phyloP scores from a whole-genome alignment of 2,888 invertebrate species.

The Sylvicola cinctus region DNA sequence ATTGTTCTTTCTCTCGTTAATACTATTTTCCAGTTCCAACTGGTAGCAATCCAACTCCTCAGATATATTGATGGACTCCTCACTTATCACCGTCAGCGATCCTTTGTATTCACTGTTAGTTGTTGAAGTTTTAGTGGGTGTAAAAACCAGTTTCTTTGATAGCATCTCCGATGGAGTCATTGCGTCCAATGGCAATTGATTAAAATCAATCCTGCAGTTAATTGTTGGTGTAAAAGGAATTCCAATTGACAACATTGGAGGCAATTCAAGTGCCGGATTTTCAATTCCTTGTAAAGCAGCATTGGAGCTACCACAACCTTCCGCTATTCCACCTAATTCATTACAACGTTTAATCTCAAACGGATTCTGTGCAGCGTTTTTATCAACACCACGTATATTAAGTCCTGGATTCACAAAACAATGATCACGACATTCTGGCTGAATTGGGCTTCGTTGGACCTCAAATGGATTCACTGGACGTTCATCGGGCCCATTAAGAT shows the following conservation, averaged over 20 bases:
- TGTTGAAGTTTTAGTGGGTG: conserved; percentile 7
- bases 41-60: conserved; percentile 24
- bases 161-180: conserved; percentile 20
- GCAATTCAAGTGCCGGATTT: conserved; percentile 11
- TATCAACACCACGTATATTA: conserved; percentile 18
- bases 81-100: conserved; percentile 17
- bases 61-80: conserved; percentile 17
- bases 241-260: conserved; percentile 13
- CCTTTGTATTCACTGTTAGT: conserved; percentile 9
- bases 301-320: background rate
- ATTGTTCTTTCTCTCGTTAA: conserved; percentile 18
- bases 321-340: conserved; percentile 1
- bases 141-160: conserved; percentile 21
- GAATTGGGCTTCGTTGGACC: conserved; percentile 9
- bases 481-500: conserved; percentile 21
- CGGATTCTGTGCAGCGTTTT: conserved; percentile 17
- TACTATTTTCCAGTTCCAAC: conserved; percentile 24
- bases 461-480: conserved; percentile 23
- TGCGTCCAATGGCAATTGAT: conserved; percentile 10
- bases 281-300: conserved; percentile 9
- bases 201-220: conserved; percentile 22
- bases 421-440: conserved; percentile 7
- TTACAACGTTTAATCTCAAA: conserved; percentile 19
- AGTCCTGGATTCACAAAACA: conserved; percentile 21
- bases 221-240: conserved; percentile 22